Evolutionary conservation across 2,888 invertebrate species (phyloP).

Genomic region (Ormyrus thymus): DNA sequence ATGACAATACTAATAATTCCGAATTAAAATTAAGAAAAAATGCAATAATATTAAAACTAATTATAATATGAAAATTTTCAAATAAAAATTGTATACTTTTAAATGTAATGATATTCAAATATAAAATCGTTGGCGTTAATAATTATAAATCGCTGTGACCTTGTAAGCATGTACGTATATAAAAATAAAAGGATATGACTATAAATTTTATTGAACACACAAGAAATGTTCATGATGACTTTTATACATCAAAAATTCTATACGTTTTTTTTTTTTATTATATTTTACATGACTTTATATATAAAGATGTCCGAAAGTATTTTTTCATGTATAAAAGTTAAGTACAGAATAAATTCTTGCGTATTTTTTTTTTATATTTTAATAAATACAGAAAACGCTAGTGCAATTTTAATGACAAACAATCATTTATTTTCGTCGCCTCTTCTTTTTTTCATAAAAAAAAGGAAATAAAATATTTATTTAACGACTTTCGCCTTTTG

Average conservation of each 20-base stretch:
- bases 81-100: constrained; percentile 22
- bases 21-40: too few relatives aligned
- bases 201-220: constrained; percentile 27
- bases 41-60: too few relatives aligned
- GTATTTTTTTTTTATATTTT: constrained; percentile 41
- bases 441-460: constrained; percentile 21
- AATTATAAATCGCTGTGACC: constrained; percentile 33
- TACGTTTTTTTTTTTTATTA: constrained; percentile 25
- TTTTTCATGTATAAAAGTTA: constrained; percentile 53
- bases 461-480: constrained; percentile 31
- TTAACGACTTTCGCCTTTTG: constrained; percentile 39
- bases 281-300: constrained; percentile 44
- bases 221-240: constrained; percentile 42
- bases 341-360: constrained; percentile 49
- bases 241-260: constrained; percentile 48
- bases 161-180: constrained; percentile 23
- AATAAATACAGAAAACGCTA: constrained; percentile 42
- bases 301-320: constrained; percentile 23
- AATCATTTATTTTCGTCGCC: constrained; percentile 31
- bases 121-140: constrained; percentile 42
- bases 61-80: not conserved
- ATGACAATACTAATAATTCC: too few relatives aligned
- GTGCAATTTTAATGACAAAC: constrained; percentile 29
- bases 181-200: not conserved
- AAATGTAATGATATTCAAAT: constrained; percentile 35